Percentiles rank a stretch among this genome's conserved stretches.
Evolutionary conservation across 2,113 vertebrate genomes (phyloP).

Genomic region (Spea multiplicata): DNA sequence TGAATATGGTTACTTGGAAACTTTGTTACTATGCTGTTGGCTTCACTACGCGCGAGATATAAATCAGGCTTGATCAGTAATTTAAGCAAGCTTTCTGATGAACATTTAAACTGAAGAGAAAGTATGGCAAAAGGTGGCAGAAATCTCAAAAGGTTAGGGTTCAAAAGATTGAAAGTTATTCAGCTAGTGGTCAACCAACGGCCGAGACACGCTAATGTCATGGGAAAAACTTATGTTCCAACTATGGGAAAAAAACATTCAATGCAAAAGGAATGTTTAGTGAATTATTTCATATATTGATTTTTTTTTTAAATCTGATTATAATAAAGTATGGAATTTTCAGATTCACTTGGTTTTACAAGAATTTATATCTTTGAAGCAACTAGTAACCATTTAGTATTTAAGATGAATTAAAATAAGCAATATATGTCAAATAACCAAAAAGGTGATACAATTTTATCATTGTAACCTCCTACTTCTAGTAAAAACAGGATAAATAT

Average conservation of each 20-base stretch:
- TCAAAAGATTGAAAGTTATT: slow-evolving; percentile 66
- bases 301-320: too few species aligned
- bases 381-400: too few species aligned
- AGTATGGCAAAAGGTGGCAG: slow-evolving; percentile 70
- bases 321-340: too few species aligned
- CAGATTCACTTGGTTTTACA: too few species aligned
- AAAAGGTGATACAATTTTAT: too few species aligned
- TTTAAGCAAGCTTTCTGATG: slow-evolving; percentile 79
- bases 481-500: too few species aligned
- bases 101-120: slow-evolving; percentile 71
- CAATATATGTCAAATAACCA: too few species aligned
- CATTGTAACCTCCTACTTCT: too few species aligned
- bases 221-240: slow-evolving; percentile 72
- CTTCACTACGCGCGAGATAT: slow-evolving; percentile 66
- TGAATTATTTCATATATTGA: background rate
- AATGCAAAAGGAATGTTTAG: slow-evolving; percentile 61
- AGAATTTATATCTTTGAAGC: too few species aligned
- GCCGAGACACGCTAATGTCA: slow-evolving; percentile 72
- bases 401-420: too few species aligned
- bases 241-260: slow-evolving; percentile 68
- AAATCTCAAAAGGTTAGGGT: slow-evolving; percentile 69
- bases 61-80: slow-evolving; percentile 77
- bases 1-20: slow-evolving; percentile 68
- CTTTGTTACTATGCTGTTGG: slow-evolving; percentile 72
- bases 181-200: slow-evolving; percentile 69